phyloP scores from a whole-genome alignment of 2,113 vertebrate genomes.

The Tenrec ecaudatus region DNA sequence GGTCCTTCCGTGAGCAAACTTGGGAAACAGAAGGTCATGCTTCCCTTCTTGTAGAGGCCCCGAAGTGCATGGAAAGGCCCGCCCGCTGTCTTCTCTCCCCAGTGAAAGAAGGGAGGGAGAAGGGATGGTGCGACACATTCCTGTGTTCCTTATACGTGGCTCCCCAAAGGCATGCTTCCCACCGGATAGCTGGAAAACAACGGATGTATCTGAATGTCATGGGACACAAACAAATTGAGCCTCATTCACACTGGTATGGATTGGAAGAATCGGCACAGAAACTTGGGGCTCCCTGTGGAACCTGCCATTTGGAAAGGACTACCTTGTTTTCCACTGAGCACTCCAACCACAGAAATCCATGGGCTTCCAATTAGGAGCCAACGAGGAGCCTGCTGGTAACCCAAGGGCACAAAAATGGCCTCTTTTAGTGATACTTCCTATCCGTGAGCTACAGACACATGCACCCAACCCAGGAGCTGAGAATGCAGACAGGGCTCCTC shows the following conservation, averaged over 20 bases:
- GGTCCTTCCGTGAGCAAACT: not conserved
- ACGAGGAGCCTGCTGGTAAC: not conserved
- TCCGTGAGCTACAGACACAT: not conserved
- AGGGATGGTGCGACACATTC: not conserved
- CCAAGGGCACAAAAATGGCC: not conserved
- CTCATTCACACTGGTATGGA: not conserved
- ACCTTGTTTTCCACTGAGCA: not conserved
- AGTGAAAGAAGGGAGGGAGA: not conserved
- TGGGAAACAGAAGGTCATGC: not conserved
- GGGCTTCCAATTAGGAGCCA: not conserved
- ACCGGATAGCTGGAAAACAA: not conserved
- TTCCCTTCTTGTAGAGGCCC: not conserved
- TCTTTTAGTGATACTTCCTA: not conserved
- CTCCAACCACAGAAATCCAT: not conserved
- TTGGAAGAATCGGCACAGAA: not conserved
- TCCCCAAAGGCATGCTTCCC: not conserved
- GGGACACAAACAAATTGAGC: not conserved
- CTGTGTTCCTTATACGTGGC: not conserved
- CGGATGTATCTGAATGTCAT: not conserved
- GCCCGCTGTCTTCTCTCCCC: not conserved
- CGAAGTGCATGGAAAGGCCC: accelerated
- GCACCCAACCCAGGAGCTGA: not conserved
- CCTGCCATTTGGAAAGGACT: not conserved
- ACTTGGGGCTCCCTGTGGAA: not conserved
- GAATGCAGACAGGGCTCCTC: not conserved